Evolutionary conservation across 2,113 vertebrate species (phyloP).

Genomic region (Colinus virginianus): DNA sequence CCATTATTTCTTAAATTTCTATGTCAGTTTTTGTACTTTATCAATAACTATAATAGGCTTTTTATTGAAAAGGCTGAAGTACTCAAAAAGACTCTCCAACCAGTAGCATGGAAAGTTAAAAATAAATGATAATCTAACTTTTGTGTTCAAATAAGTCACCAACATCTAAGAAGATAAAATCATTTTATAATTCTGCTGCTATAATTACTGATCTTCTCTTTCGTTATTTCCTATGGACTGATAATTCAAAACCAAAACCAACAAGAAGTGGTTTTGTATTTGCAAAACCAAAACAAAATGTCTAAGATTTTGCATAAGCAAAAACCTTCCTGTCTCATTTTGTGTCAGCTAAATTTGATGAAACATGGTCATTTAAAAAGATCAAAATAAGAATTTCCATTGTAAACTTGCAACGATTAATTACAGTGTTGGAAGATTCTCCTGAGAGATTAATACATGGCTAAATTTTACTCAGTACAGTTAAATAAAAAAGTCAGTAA

Average conservation of each 20-base stretch:
- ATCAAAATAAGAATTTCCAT: not conserved
- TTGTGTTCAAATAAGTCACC: not conserved
- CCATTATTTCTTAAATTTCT: not conserved
- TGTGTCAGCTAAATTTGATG: not conserved
- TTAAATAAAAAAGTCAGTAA: not conserved
- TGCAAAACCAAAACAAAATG: conserved; percentile 35
- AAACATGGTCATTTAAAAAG: not conserved
- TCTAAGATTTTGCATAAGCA: conserved; percentile 13
- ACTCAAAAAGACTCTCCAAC: not conserved
- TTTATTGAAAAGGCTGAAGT: not conserved
- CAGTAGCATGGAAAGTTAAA: not conserved
- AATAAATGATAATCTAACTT: not conserved
- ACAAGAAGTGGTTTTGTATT: conserved; percentile 6
- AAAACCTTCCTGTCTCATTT: not conserved
- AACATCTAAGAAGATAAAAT: not conserved
- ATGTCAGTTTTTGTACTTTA: not conserved
- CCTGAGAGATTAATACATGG: not conserved
- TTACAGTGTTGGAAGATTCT: not conserved
- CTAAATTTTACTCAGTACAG: not conserved
- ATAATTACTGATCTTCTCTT: not conserved
- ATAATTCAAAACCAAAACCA: not conserved
- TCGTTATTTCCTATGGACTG: conserved; percentile 21
- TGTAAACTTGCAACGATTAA: not conserved
- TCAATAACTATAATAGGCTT: not conserved
- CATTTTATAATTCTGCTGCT: not conserved